phyloP scores from a whole-genome alignment of 2,888 invertebrate genomes.

The Epistrophella euchroma region DNA sequence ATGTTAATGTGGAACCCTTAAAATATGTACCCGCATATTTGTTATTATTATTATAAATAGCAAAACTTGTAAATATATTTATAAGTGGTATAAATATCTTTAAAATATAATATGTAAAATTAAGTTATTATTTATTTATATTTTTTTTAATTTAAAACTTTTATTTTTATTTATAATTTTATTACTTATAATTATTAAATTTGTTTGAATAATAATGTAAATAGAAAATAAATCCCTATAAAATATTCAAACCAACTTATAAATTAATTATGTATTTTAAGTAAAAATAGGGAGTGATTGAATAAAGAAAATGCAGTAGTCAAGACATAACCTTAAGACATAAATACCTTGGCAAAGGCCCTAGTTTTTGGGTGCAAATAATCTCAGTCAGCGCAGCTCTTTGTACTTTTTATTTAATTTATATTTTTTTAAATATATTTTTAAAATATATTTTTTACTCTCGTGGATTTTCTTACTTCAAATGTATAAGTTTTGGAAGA shows the following conservation, averaged over 20 bases:
- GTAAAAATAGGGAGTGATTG: too few species aligned
- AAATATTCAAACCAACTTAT: too few species aligned
- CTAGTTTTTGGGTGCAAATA: too few species aligned
- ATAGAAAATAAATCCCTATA: not conserved
- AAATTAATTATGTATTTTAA: not conserved
- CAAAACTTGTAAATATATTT: not conserved
- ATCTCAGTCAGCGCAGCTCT: too few species aligned
- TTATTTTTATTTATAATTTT: not conserved
- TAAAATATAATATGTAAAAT: not conserved
- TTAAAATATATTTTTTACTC: too few species aligned
- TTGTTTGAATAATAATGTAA: not conserved
- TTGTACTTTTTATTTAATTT: too few species aligned
- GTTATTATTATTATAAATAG: not conserved
- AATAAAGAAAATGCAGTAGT: too few species aligned
- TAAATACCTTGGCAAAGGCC: too few species aligned
- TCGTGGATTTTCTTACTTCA: too few species aligned
- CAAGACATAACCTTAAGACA: too few species aligned
- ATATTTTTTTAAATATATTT: too few species aligned
- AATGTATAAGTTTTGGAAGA: too few species aligned
- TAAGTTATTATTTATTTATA: not conserved
- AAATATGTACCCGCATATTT: not conserved
- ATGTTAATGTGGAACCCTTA: slow-evolving; percentile 1
- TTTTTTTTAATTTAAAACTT: not conserved
- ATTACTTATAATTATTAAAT: not conserved
- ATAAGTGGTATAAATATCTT: not conserved